A percentile compares a stretch with the other conserved stretches of the same genome.
Conservation (phyloP, 2,888 invertebrate species). For the Orthonevra nobilis region DNA sequence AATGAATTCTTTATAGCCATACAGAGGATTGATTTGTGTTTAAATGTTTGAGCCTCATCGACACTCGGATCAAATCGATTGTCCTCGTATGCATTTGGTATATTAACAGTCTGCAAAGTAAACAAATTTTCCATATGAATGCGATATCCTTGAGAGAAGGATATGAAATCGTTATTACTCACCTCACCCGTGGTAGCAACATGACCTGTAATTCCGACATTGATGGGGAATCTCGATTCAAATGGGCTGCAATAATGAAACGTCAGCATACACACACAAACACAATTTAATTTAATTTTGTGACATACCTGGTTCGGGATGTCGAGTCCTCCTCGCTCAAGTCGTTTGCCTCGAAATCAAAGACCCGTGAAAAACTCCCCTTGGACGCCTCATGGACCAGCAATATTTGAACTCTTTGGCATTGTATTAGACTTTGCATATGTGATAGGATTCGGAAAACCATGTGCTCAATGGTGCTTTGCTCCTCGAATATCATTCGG, state of each 20-base stretch:
- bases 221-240: constrained; percentile 96
- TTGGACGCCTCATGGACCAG: constrained; percentile 94
- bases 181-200: constrained; percentile 98
- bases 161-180: no score
- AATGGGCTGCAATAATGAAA: constrained; percentile 84
- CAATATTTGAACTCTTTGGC: constrained; percentile 96
- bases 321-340: constrained; percentile 90
- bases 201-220: constrained; percentile 96
- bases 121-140: no score
- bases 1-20: constrained; percentile 98
- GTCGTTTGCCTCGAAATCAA: constrained; percentile 95
- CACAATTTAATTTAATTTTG: no score
- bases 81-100: constrained; percentile 94
- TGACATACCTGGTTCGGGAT: constrained; percentile 88
- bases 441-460: constrained; percentile 95
- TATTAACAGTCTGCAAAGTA: constrained; percentile 89
- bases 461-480: constrained; percentile 97
- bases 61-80: constrained; percentile 92
- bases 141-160: no score
- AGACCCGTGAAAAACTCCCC: constrained; percentile 95
- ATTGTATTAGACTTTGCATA: constrained; percentile 95
- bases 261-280: no score
- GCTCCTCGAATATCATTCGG: constrained; percentile 98
- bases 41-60: constrained; percentile 90
- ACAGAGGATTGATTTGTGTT: constrained; percentile 93